Conservation (phyloP, 2,797 vertebrate species). For the Mallotus villosus region DNA sequence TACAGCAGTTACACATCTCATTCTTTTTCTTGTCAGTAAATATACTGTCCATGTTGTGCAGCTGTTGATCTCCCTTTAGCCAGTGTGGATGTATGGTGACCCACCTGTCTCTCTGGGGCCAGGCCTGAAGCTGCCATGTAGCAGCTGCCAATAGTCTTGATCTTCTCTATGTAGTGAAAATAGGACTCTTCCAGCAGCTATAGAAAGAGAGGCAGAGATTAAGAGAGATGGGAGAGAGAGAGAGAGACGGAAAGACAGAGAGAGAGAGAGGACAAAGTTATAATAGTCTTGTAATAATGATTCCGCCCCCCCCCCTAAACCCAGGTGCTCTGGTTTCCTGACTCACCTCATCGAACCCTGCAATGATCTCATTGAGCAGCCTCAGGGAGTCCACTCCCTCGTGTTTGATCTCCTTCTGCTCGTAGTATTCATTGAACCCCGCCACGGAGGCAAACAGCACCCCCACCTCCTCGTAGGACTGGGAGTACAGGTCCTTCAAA, state of each 20-base stretch:
- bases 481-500: conserved; percentile 75
- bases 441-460: conserved; percentile 81
- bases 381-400: conserved; percentile 77
- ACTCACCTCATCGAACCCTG: conserved; percentile 76
- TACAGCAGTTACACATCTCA: too few species aligned
- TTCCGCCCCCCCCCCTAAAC: too few species aligned
- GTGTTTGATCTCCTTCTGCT: conserved; percentile 75
- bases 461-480: conserved; percentile 79
- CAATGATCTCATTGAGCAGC: conserved; percentile 80
- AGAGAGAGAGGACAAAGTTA: not conserved
- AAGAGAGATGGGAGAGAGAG: conserved; percentile 2
- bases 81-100: not conserved
- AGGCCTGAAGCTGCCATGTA: conserved; percentile 81
- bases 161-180: conserved; percentile 79
- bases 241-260: conserved; percentile 1
- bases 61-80: too few species aligned
- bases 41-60: too few species aligned
- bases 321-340: not conserved
- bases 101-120: conserved; percentile 68
- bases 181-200: conserved; percentile 77
- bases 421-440: conserved; percentile 78
- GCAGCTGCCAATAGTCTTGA: conserved; percentile 80
- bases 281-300: not conserved
- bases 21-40: too few species aligned
- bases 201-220: conserved; percentile 10